These are phyloP conservation scores for Nerophis ophidion DNA, from an alignment of 2,113 vertebrate genomes.

Conservation along the genomic window DNA sequence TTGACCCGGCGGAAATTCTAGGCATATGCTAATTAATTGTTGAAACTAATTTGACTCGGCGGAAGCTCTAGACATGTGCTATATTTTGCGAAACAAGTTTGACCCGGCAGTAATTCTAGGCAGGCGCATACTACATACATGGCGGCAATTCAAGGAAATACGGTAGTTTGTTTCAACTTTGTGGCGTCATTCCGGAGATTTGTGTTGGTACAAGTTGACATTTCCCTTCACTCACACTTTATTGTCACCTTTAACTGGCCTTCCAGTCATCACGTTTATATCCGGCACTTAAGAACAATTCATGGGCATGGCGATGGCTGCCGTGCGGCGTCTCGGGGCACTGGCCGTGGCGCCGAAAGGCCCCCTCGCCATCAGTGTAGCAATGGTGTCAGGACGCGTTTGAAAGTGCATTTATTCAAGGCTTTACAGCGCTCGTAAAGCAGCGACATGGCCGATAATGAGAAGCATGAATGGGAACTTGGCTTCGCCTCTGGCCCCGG, in stretches of 20 bases:
- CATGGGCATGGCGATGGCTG: conserved; percentile 73
- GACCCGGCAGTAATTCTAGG: too few species aligned
- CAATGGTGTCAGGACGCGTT: conserved; percentile 75
- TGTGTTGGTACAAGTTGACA: conserved; percentile 1
- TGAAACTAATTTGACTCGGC: too few species aligned
- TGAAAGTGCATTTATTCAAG: conserved; percentile 78
- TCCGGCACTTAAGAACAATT: conserved; percentile 77
- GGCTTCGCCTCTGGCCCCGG: conserved; percentile 60
- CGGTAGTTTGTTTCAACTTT: too few species aligned
- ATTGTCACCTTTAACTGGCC: too few species aligned
- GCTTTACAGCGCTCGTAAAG: conserved; percentile 77
- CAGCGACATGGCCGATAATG: conserved; percentile 68
- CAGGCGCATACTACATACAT: too few species aligned
- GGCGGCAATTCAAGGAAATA: too few species aligned
- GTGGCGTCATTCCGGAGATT: too few species aligned
- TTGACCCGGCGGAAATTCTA: too few species aligned
- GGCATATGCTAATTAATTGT: too few species aligned
- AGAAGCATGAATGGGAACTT: conserved; percentile 72
- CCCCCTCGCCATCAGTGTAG: conserved; percentile 58
- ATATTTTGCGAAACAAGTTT: too few species aligned
- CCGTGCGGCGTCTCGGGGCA: conserved; percentile 67
- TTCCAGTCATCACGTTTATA: conserved; percentile 54
- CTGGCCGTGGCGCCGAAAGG: conserved; percentile 65
- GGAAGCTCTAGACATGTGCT: too few species aligned
- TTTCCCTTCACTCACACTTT: conserved; percentile 17